phyloP scores from a whole-genome alignment of 2,888 invertebrate genomes.

The Eupithecia subumbrata region DNA sequence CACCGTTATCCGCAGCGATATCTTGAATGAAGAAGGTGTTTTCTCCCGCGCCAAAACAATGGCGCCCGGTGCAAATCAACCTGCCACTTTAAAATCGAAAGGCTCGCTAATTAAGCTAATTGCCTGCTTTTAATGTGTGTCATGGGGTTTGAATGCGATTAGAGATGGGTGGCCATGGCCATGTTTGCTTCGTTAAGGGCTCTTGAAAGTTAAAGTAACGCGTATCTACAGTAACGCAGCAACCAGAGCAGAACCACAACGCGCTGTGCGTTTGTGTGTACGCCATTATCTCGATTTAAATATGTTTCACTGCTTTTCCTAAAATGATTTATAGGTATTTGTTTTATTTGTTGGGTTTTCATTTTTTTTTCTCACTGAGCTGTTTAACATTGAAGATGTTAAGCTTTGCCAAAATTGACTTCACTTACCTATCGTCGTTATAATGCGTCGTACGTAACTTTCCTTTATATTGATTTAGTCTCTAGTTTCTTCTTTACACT shows the following conservation, averaged over 20 bases:
- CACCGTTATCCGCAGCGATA: conserved; percentile 83
- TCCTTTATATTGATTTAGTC: background rate
- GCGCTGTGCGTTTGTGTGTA: conserved; percentile 19
- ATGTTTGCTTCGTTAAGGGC: conserved; percentile 44
- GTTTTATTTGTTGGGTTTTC: background rate
- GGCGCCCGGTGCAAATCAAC: conserved; percentile 67
- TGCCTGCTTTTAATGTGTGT: conserved; percentile 57
- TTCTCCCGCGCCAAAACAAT: conserved; percentile 83
- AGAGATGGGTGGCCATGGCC: conserved; percentile 43
- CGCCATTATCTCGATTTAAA: conserved; percentile 13
- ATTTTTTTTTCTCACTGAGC: background rate
- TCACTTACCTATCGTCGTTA: background rate
- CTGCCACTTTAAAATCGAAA: conserved; percentile 76
- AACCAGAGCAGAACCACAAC: conserved; percentile 38
- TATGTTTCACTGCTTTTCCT: conserved; percentile 7
- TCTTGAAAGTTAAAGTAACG: conserved; percentile 32
- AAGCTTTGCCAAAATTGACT: background rate
- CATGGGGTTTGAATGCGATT: conserved; percentile 48
- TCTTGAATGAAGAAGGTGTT: conserved; percentile 84
- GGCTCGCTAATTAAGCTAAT: conserved; percentile 69
- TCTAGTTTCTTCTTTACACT: background rate
- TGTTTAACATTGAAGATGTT: background rate
- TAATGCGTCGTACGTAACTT: background rate
- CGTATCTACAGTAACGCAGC: conserved; percentile 24
- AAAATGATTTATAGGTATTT: background rate